phyloP scores from a whole-genome alignment of 1,140 invertebrate genomes.

The Papilio polytes region DNA sequence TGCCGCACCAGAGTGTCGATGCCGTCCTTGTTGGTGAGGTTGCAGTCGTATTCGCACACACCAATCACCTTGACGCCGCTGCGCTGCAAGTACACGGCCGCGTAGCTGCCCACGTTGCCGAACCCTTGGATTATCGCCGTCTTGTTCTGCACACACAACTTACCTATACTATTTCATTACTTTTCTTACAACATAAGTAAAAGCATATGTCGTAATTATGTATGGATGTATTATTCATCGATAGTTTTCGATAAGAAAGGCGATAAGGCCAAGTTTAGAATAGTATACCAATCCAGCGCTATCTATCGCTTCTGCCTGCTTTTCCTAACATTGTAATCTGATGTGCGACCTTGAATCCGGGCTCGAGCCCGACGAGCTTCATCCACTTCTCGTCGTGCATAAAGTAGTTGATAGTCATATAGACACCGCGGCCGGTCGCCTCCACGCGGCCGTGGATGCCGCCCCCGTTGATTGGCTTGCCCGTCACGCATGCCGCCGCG shows the following conservation, averaged over 20 bases:
- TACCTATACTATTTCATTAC: too few relatives aligned
- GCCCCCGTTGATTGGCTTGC: constrained; percentile 91
- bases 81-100: constrained; percentile 89
- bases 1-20: constrained; percentile 89
- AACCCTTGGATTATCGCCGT: constrained; percentile 96
- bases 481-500: constrained; percentile 93
- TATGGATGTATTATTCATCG: neutral
- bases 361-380: constrained; percentile 88
- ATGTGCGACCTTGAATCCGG: constrained; percentile 84
- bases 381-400: constrained; percentile 92
- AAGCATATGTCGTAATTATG: too few relatives aligned
- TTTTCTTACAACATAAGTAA: too few relatives aligned
- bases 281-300: neutral
- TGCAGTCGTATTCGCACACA: constrained; percentile 89
- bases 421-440: constrained; percentile 96
- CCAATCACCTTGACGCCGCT: constrained; percentile 93
- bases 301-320: neutral
- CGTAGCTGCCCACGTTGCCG: constrained; percentile 94
- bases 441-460: constrained; percentile 93
- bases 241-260: neutral
- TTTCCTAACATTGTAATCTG: neutral
- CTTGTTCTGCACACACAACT: constrained; percentile 85
- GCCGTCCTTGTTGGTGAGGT: constrained; percentile 90
- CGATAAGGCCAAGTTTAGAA: too few relatives aligned
- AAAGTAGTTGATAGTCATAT: constrained; percentile 92